These are phyloP conservation scores for Notospermus geniculatus DNA, from an alignment of 1,140 invertebrate species.

Conservation along the genomic window DNA sequence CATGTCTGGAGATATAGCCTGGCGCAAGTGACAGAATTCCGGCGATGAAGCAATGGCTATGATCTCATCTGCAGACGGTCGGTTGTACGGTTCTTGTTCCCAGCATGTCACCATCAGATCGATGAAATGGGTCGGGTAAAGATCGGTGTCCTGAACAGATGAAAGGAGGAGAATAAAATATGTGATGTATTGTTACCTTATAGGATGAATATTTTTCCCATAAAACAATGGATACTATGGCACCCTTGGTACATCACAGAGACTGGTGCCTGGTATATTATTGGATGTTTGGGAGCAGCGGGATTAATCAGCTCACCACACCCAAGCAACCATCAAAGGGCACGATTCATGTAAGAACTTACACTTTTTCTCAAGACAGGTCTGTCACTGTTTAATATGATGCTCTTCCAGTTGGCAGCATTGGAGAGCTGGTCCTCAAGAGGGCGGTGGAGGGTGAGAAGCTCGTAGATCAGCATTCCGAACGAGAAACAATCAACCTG, in stretches of 20 bases:
- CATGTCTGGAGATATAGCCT: conserved; percentile 62
- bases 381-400: conserved; percentile 2
- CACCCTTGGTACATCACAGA: no score
- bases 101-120: conserved; percentile 96
- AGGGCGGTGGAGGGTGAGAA: conserved; percentile 88
- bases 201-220: no score
- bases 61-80: conserved; percentile 90
- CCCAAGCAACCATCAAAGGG: no score
- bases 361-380: neutral
- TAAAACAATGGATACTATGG: no score
- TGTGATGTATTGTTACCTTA: no score
- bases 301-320: no score
- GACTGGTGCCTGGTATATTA: no score
- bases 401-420: neutral
- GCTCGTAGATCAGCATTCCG: conserved; percentile 98
- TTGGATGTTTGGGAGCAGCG: no score
- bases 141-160: conserved; percentile 53
- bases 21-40: conserved; percentile 85
- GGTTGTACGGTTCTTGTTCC: conserved; percentile 80
- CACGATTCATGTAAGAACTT: no score
- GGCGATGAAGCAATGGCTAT: conserved; percentile 87
- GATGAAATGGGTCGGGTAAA: conserved; percentile 85
- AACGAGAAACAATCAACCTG: conserved; percentile 97
- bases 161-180: no score
- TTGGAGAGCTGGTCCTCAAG: conserved; percentile 75